Conservation (phyloP, 2,113 vertebrate genomes). For the Coreoperca whiteheadi region DNA sequence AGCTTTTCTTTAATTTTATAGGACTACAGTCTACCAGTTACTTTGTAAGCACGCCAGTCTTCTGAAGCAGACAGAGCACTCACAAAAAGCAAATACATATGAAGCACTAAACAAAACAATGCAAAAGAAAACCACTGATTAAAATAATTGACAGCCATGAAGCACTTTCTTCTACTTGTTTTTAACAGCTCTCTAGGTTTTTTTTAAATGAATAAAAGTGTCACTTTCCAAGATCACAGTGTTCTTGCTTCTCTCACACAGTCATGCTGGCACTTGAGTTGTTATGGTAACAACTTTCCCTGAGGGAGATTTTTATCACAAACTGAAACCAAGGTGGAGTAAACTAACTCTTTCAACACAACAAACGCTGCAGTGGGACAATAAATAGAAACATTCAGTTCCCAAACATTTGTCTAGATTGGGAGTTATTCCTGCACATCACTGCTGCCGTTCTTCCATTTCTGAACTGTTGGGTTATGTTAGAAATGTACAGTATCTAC, state of each 20-base stretch:
- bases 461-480: neutral
- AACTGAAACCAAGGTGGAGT: slow-evolving; percentile 10
- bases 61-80: neutral
- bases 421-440: neutral
- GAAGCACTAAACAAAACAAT: neutral
- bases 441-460: no score
- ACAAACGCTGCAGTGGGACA: slow-evolving; percentile 13
- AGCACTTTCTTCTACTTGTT: slow-evolving; percentile 20
- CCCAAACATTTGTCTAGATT: neutral
- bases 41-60: neutral
- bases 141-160: slow-evolving; percentile 6
- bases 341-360: slow-evolving; percentile 36
- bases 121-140: slow-evolving; percentile 2
- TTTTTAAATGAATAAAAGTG: slow-evolving; percentile 38
- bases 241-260: slow-evolving; percentile 30
- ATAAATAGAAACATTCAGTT: slow-evolving; percentile 5
- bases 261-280: slow-evolving; percentile 69
- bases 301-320: slow-evolving; percentile 44
- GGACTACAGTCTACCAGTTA: neutral
- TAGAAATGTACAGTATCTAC: neutral
- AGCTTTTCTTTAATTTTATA: neutral
- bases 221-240: slow-evolving; percentile 31
- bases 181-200: neutral
- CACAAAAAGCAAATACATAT: neutral
- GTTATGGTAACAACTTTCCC: slow-evolving; percentile 70